Conservation (phyloP, 2,888 invertebrate genomes). For the Ganaspis brasiliensis region DNA sequence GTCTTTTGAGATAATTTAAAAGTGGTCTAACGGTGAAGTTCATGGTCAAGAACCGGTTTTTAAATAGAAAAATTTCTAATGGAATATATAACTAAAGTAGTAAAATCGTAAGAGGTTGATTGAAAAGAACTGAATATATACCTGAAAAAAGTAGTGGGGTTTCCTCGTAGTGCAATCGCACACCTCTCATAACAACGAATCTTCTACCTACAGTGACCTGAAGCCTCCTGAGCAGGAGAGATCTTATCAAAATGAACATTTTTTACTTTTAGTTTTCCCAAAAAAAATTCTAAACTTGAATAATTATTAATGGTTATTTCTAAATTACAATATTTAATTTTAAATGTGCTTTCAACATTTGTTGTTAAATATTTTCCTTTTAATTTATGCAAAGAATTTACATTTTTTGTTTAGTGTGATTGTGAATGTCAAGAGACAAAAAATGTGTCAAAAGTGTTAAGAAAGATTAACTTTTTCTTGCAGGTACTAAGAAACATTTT, state of each 20-base stretch:
- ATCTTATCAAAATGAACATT: background rate
- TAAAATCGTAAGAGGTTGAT: conserved; percentile 10
- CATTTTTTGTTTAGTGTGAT: background rate
- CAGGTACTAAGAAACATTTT: background rate
- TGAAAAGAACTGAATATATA: background rate
- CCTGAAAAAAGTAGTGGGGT: conserved; percentile 28
- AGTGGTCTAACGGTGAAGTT: background rate
- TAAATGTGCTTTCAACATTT: too few relatives aligned
- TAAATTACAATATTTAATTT: background rate
- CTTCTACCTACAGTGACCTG: conserved; percentile 15
- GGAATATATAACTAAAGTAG: background rate
- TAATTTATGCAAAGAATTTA: background rate
- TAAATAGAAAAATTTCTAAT: background rate
- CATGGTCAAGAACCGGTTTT: conserved; percentile 10
- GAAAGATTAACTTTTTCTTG: background rate
- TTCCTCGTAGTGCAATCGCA: background rate
- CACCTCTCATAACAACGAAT: conserved; percentile 22
- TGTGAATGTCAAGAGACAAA: background rate
- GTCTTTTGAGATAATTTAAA: background rate
- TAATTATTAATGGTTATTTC: background rate
- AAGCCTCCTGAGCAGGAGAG: conserved; percentile 24
- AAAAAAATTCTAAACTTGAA: background rate
- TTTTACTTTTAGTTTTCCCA: background rate
- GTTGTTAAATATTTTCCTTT: background rate
- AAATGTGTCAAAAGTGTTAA: conserved; percentile 3